A percentile compares a stretch with the other conserved stretches of the same genome.
Evolutionary conservation across 2,797 vertebrate species (phyloP).

Genomic region (Sibirionetta formosa): DNA sequence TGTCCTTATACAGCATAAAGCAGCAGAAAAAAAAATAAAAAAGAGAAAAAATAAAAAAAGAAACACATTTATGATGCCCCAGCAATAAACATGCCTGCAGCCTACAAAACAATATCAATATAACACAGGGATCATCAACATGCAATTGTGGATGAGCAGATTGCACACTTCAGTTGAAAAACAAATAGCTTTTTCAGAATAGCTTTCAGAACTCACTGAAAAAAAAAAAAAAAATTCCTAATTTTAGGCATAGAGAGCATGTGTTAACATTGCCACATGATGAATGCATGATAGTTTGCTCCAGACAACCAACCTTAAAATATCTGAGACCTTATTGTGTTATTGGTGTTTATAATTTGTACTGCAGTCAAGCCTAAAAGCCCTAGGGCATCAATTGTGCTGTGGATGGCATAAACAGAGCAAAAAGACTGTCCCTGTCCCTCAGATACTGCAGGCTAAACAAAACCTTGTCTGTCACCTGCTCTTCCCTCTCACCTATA

Average conservation of each 20-base stretch:
- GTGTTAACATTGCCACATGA: neutral
- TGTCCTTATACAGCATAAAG: neutral
- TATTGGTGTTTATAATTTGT: neutral
- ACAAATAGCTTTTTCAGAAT: neutral
- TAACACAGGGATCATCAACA: neutral
- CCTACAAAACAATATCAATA: neutral
- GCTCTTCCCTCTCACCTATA: neutral
- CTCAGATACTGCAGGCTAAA: neutral
- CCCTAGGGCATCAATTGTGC: neutral
- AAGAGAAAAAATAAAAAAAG: neutral
- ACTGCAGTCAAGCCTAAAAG: neutral
- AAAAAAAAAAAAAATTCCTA: neutral
- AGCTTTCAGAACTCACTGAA: neutral
- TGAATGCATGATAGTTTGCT: neutral
- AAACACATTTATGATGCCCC: neutral
- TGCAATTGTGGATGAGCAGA: neutral
- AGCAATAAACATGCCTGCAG: neutral
- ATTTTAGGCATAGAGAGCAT: neutral
- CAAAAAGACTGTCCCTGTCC: neutral
- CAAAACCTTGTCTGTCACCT: neutral
- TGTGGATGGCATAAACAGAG: neutral
- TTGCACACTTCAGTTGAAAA: neutral
- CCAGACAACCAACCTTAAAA: slow-evolving; percentile 41
- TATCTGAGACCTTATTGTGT: slow-evolving; percentile 25
- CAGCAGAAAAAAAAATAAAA: neutral